Base-by-base conservation (phyloP, 2,113 vertebrate species). In the Callipepla squamata region DNA sequence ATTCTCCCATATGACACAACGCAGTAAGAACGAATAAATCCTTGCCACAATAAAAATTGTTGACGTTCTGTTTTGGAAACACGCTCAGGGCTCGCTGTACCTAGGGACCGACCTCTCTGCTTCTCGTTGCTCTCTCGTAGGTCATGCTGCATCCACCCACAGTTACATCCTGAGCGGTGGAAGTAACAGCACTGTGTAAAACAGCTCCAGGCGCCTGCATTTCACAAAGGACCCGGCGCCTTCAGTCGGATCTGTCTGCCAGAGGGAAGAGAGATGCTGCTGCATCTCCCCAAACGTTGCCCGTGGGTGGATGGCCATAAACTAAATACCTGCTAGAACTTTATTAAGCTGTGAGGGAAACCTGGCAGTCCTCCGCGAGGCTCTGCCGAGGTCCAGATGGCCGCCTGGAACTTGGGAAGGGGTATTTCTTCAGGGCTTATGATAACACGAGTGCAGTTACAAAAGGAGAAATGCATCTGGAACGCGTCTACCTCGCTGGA, bases 11-110 rank as follows among this genome's bases (percentile, higher is more conserved):
- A 51, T 87, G 92, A 95, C 91, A 91, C 75, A 18, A 65, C 59
- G 80, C 89, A 59, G 63, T 2, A 82, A 74, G 84, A 73, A 70
- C 0, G 4, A 80, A 50, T 57, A 14, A 63, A 25, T 67, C 94
- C 81, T 67, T 15, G 28, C 68, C 91, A 57, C 81, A 61, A 83
- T 47, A 15, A 48, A 77, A 80, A 13, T 94, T 94, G 94, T 94
- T 96, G 80, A 38, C 10, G 0, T 80, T 94, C 82, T 96, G 95
- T 72, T 96, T 92, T 96, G 91, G 95, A 93, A 88, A 78, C 93
- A 28, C 14, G 63, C 81, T 88, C 4, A 3, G 50, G 61, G 61
- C 61, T 90, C 2, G 0, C 11, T 34, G 18, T 44, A 62, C 28
- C 84, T 32, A 36, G 68, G 81, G 81, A 58, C 28, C 6, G 3